phyloP scores from a whole-genome alignment of 2,888 invertebrate species.

The Scaptomyza flava region DNA sequence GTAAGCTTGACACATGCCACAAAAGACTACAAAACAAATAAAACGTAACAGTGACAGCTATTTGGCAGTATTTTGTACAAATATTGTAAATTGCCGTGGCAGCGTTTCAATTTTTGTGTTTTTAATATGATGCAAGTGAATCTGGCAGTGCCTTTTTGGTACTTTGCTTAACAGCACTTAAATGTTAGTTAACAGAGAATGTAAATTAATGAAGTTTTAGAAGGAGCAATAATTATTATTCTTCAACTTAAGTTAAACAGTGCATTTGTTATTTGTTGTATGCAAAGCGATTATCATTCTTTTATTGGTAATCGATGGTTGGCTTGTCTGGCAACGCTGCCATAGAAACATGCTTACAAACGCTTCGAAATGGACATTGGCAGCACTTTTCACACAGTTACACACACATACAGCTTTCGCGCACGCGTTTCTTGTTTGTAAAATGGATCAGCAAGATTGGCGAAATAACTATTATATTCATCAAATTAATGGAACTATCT shows the following conservation, averaged over 20 bases:
- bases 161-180: background rate
- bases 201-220: too few relatives aligned
- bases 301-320: background rate
- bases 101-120: background rate
- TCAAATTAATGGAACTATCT: conserved; percentile 78
- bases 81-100: background rate
- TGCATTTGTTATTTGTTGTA: too few relatives aligned
- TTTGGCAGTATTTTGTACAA: conserved; percentile 11
- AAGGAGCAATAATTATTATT: too few relatives aligned
- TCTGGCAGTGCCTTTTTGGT: background rate
- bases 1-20: conserved; percentile 27
- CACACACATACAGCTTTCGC: conserved; percentile 8
- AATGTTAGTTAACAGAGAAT: background rate
- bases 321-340: conserved; percentile 28
- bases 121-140: background rate
- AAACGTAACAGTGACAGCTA: background rate
- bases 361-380: conserved; percentile 3
- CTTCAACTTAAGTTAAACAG: too few relatives aligned
- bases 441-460: conserved; percentile 25
- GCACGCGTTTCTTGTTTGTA: conserved; percentile 26
- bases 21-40: conserved; percentile 4
- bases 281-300: background rate
- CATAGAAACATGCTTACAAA: background rate
- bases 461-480: conserved; percentile 25
- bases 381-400: conserved; percentile 7